Evolutionary conservation across 1,140 invertebrate species (phyloP).

Genomic region (Aleiodes sp.): DNA sequence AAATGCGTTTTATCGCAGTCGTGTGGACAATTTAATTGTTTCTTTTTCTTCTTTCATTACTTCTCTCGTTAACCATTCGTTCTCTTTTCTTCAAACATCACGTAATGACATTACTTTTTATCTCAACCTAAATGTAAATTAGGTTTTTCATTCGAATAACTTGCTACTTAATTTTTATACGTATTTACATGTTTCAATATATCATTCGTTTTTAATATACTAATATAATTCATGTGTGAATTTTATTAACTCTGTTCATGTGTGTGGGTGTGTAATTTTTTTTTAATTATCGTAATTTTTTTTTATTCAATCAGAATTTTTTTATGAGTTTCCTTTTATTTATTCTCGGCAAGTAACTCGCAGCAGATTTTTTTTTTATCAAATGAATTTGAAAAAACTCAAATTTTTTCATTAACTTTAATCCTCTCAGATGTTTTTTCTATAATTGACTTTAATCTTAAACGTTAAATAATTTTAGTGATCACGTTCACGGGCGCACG

Average conservation of each 20-base stretch:
- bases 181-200: slow-evolving; percentile 8
- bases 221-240: background rate
- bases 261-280: slow-evolving; percentile 10
- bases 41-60: background rate
- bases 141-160: background rate
- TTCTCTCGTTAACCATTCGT: background rate
- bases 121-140: slow-evolving; percentile 10
- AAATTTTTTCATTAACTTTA: background rate
- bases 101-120: slow-evolving; percentile 14
- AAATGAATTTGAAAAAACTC: slow-evolving; percentile 2
- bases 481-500: background rate
- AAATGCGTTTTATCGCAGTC: slow-evolving; percentile 54
- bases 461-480: slow-evolving; percentile 20
- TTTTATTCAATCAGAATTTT: background rate
- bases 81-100: slow-evolving; percentile 1
- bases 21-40: background rate
- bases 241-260: background rate
- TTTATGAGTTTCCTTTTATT: background rate
- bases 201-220: background rate
- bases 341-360: slow-evolving; percentile 7
- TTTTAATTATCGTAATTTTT: background rate
- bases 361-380: background rate
- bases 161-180: slow-evolving; percentile 1
- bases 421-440: slow-evolving; percentile 28
- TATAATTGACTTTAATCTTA: slow-evolving; percentile 39